Conservation (phyloP, 2,888 invertebrate genomes). For the Anorthoa munda region DNA sequence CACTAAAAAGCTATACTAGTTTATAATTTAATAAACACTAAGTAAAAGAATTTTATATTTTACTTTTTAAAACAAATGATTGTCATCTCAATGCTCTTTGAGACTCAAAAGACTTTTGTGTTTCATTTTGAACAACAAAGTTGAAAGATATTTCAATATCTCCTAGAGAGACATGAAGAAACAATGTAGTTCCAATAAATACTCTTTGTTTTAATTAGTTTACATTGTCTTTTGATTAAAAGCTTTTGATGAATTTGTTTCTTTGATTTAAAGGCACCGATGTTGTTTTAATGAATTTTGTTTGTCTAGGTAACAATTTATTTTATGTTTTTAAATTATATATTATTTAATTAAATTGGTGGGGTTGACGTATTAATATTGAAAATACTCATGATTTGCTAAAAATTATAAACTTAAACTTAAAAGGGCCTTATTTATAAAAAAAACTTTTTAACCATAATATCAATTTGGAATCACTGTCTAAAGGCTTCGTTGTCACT, state of each 20-base stretch:
- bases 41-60: background rate
- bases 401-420: too few species aligned
- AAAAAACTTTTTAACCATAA: too few species aligned
- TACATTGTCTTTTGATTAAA: conserved; percentile 48
- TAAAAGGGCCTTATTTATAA: too few species aligned
- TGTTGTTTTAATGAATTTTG: conserved; percentile 4
- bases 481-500: too few species aligned
- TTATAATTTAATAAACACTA: background rate
- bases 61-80: background rate
- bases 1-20: background rate
- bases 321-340: background rate
- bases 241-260: conserved; percentile 42
- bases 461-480: too few species aligned
- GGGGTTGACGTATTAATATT: background rate
- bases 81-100: background rate
- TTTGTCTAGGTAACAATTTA: background rate
- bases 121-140: conserved; percentile 57
- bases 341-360: background rate
- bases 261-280: conserved; percentile 11
- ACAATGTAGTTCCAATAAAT: conserved; percentile 48
- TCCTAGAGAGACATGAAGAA: conserved; percentile 22
- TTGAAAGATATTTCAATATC: conserved; percentile 51
- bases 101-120: conserved; percentile 8
- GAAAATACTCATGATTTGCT: background rate
- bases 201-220: conserved; percentile 50